Percentiles rank a stretch among this genome's conserved stretches.
phyloP scores from a whole-genome alignment of 2,888 invertebrate species.

The Euzetes globulus region DNA sequence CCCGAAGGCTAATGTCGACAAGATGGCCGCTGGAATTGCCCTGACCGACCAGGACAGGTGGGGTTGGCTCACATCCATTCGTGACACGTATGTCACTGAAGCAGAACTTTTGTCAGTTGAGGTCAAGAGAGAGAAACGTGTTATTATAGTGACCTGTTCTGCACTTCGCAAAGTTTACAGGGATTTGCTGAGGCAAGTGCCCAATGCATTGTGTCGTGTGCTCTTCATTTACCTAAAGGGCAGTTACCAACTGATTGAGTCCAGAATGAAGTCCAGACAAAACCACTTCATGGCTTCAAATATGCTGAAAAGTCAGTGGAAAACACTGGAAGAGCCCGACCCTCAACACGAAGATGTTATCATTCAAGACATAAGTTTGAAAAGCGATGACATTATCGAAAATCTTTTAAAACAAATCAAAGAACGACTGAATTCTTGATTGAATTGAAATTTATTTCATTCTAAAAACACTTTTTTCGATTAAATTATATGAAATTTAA shows the following conservation, averaged over 20 bases:
- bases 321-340: conserved; percentile 30
- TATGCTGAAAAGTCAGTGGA: conserved; percentile 29
- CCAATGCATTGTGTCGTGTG: not conserved
- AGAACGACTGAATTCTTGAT: not conserved
- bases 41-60: conserved; percentile 33
- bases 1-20: conserved; percentile 27
- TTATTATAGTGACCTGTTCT: conserved; percentile 31
- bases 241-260: conserved; percentile 17
- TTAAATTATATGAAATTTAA: not conserved
- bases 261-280: conserved; percentile 17
- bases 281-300: conserved; percentile 32
- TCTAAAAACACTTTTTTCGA: not conserved
- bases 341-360: conserved; percentile 26
- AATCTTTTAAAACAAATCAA: not conserved
- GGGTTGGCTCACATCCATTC: conserved; percentile 26
- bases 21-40: conserved; percentile 31
- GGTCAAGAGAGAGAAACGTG: not conserved
- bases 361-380: conserved; percentile 4
- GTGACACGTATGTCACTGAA: conserved; percentile 3
- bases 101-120: not conserved
- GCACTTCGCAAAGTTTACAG: conserved; percentile 18
- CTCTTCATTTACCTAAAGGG: conserved; percentile 28
- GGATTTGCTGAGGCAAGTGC: conserved; percentile 20
- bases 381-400: conserved; percentile 3
- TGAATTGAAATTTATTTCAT: not conserved